A percentile compares a stretch with the other conserved stretches of the same genome.
Evolutionary conservation across 2,888 invertebrate genomes (phyloP).

Genomic region (Drepana falcataria): DNA sequence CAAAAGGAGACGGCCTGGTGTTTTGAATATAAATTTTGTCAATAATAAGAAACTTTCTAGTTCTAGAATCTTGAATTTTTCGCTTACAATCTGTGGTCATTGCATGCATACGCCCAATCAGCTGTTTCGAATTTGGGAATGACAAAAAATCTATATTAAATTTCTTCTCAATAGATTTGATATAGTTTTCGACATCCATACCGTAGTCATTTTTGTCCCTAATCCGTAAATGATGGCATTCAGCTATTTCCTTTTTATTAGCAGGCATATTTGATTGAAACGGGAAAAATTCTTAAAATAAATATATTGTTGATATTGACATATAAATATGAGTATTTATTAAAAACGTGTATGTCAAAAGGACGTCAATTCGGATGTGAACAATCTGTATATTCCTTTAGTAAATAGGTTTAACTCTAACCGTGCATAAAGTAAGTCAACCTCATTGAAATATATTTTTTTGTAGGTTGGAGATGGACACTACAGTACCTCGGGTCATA

Average conservation of each 20-base stretch:
- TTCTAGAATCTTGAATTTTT: conserved; percentile 38
- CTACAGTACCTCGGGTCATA: conserved; percentile 59
- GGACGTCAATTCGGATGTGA: no score
- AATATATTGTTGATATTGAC: background rate
- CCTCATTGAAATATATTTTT: background rate
- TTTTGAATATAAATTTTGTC: conserved; percentile 45
- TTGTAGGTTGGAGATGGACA: conserved; percentile 62
- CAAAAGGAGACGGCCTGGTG: conserved; percentile 51
- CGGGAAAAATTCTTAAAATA: background rate
- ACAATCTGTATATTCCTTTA: no score
- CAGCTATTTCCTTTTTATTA: conserved; percentile 21
- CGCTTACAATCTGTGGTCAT: conserved; percentile 35
- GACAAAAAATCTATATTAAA: conserved; percentile 47
- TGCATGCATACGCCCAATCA: conserved; percentile 41
- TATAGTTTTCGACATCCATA: conserved; percentile 39
- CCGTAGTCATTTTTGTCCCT: conserved; percentile 32
- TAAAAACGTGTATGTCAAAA: no score
- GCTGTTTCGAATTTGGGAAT: conserved; percentile 48
- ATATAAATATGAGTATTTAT: no score
- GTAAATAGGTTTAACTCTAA: background rate
- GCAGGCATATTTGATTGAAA: background rate
- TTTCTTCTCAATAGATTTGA: conserved; percentile 44
- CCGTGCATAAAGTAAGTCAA: no score
- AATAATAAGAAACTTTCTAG: conserved; percentile 48
- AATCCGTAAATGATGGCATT: conserved; percentile 48